Evolutionary conservation across 1,140 invertebrate species (phyloP).

Genomic region (Chironomus tepperi): DNA sequence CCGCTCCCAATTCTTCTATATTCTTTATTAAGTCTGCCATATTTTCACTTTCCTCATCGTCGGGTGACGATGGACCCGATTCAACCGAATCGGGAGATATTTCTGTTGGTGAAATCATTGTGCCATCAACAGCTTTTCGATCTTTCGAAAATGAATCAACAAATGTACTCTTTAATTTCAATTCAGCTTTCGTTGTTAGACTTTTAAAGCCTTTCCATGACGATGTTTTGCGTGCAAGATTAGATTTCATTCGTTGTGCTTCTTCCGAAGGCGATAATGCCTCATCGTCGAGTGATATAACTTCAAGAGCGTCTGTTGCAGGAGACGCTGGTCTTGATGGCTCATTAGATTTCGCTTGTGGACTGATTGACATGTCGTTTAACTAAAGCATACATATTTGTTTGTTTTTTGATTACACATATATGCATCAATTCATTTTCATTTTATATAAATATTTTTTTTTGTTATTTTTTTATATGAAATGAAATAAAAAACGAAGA

Average conservation of each 20-base stretch:
- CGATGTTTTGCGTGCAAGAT: constrained; percentile 46
- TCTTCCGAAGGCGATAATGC: constrained; percentile 29
- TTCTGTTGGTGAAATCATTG: constrained; percentile 39
- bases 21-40: constrained; percentile 24
- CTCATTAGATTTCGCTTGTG: constrained; percentile 13
- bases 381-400: constrained; percentile 15
- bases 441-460: not conserved
- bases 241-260: constrained; percentile 31
- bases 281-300: constrained; percentile 31
- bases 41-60: constrained; percentile 27
- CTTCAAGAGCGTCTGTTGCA: constrained; percentile 26
- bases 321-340: constrained; percentile 26
- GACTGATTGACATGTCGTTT: constrained; percentile 18
- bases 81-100: constrained; percentile 28
- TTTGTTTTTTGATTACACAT: not conserved
- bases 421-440: not conserved
- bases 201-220: constrained; percentile 67
- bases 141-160: constrained; percentile 32
- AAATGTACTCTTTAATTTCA: constrained; percentile 60
- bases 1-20: constrained; percentile 23
- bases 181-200: constrained; percentile 68
- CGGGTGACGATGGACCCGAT: constrained; percentile 30
- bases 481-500: not conserved
- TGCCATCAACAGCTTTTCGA: constrained; percentile 35
- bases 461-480: not conserved